Conservation (phyloP, 37 sponge, comb jelly and placozoan genomes). For the Dysidea cf. avara region DNA sequence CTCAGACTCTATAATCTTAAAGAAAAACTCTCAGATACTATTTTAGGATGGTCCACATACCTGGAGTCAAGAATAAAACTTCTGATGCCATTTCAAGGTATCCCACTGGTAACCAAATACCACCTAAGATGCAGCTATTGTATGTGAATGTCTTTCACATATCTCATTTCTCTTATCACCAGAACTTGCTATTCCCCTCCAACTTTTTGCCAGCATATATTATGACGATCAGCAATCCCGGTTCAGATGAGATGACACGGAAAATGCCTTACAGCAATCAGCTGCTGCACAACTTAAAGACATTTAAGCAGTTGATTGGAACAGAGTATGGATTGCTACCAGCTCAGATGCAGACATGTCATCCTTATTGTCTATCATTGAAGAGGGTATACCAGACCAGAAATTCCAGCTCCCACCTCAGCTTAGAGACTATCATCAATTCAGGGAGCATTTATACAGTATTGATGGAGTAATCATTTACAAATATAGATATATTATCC, state of each 20-base stretch:
- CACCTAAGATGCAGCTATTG: conserved; percentile 34
- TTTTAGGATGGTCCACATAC: conserved; percentile 41
- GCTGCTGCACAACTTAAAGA: too few species aligned
- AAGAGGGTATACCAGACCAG: conserved; percentile 29
- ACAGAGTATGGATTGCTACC: conserved; percentile 21
- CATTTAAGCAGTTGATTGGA: conserved; percentile 38
- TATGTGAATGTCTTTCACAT: conserved; percentile 8
- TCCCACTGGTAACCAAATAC: conserved; percentile 26
- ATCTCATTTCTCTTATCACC: background rate
- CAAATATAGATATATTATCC: conserved; percentile 40
- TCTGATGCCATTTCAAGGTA: conserved; percentile 18
- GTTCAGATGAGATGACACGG: too few species aligned
- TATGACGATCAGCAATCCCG: conserved; percentile 10
- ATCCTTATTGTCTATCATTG: conserved; percentile 30
- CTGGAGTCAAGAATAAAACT: too few species aligned
- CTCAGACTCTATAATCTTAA: conserved; percentile 30
- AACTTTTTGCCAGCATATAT: conserved; percentile 27
- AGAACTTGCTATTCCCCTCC: conserved; percentile 37
- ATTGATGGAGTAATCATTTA: conserved; percentile 38
- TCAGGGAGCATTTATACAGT: conserved; percentile 38
- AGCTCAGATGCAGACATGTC: conserved; percentile 17
- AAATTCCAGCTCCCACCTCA: conserved; percentile 23
- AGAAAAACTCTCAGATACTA: conserved; percentile 29
- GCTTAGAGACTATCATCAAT: conserved; percentile 34
- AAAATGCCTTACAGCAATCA: too few species aligned